Base-by-base conservation (phyloP, 2,113 vertebrate genomes). In the Neoarius graeffei region DNA sequence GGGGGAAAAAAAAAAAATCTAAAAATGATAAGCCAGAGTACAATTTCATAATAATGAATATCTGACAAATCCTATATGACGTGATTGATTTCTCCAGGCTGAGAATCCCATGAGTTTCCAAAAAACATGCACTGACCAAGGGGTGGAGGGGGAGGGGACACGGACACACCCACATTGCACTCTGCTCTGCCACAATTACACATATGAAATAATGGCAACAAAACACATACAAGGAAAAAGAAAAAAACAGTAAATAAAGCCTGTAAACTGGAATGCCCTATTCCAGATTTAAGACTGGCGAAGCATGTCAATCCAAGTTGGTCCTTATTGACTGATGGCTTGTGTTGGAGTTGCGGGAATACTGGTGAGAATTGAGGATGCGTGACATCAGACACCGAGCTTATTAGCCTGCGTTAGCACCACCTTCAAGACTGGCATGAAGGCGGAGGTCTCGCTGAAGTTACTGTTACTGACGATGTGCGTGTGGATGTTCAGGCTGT, bases 371-470 rank as follows among this genome's bases (percentile, higher is more conserved):
- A 30, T 19, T 85, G 89, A 73, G 84, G 81, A 25, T 35, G 76
- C 19, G 42, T 60, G 62, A 56, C 64, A 80, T 95, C 93, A 96
- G 88, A 99, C 97, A 0, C 97, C 97, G 20, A 99, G 94, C 89
- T 97, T 99, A 81, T 97, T 98, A 93, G 98, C 98, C 91, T 99
- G 98, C 17, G 97, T 99, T 90, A 99, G 96, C 86, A 99, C 96
- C 67, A 99, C 98, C 92, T 99, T 99, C 64, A 99, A 97, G 3
- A 99, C 97, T 0, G 98, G 98, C 98, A 99, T 99, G 93, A 99
- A 99, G n/a, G 97, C 97, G 0, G 98, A 99, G 7, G 96, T 99
- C 94, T 99, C 98, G 0, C 98, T 99, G 95, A 99, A 99, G 96
- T 99, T 99, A 95, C 97, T 99, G 94, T 90, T 99, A 93, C 97